These are phyloP conservation scores for Pollachius pollachius DNA, from an alignment of 2,113 vertebrate species.

Conservation along the genomic window DNA sequence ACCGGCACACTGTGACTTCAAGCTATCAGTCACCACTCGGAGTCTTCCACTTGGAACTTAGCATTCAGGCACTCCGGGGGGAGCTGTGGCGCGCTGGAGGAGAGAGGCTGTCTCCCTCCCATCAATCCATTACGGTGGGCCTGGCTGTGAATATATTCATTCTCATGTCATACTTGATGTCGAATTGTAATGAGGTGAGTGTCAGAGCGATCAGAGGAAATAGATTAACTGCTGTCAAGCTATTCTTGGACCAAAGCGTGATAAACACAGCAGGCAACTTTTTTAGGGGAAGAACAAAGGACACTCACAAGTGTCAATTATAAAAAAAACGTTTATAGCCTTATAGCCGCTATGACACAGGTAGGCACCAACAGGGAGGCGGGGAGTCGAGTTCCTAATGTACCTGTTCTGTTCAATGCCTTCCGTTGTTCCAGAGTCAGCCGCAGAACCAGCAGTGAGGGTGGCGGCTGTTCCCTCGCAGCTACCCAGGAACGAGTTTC, in stretches of 20 bases:
- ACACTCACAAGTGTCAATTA: too few relatives aligned
- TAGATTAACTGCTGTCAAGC: slow-evolving; percentile 14
- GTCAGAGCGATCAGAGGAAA: slow-evolving; percentile 19
- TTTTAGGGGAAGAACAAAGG: not conserved
- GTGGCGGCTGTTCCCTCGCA: too few relatives aligned
- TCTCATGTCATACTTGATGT: slow-evolving; percentile 32
- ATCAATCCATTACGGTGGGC: slow-evolving; percentile 40
- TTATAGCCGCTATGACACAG: too few relatives aligned
- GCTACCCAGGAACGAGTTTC: too few relatives aligned
- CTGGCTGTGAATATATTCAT: slow-evolving; percentile 37
- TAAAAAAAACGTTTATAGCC: too few relatives aligned
- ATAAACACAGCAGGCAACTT: slow-evolving; percentile 21
- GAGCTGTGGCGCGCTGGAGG: slow-evolving; percentile 14
- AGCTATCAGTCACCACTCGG: slow-evolving; percentile 40
- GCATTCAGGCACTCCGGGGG: slow-evolving; percentile 29
- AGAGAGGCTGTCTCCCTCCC: slow-evolving; percentile 23
- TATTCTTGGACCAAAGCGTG: slow-evolving; percentile 6
- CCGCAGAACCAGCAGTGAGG: too few relatives aligned
- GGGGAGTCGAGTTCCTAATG: too few relatives aligned
- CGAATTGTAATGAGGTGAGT: slow-evolving; percentile 25
- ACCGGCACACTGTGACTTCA: slow-evolving; percentile 20
- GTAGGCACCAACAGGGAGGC: too few relatives aligned
- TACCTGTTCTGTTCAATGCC: too few relatives aligned
- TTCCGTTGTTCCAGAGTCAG: too few relatives aligned
- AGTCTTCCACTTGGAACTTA: slow-evolving; percentile 38